Evolutionary conservation across 2,797 vertebrate species (phyloP).

Genomic region (Sphenopsis melanotis): DNA sequence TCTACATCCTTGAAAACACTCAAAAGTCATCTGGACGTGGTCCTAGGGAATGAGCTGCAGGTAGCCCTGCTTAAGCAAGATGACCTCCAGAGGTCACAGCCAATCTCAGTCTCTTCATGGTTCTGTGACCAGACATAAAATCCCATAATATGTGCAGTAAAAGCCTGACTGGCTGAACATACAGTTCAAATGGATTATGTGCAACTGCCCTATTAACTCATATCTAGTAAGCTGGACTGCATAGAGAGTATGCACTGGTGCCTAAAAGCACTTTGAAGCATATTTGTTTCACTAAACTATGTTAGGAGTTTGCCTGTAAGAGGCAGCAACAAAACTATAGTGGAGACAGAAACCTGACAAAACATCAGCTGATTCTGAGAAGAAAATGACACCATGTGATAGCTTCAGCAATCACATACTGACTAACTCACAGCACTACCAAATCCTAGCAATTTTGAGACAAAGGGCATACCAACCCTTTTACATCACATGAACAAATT

Average conservation of each 20-base stretch:
- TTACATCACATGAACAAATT: background rate
- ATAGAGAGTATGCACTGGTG: background rate
- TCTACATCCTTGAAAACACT: background rate
- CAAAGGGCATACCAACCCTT: background rate
- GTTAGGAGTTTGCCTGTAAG: background rate
- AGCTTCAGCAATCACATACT: background rate
- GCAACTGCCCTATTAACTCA: background rate
- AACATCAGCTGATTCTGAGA: background rate
- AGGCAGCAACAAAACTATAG: background rate
- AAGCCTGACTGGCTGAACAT: background rate
- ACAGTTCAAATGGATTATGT: background rate
- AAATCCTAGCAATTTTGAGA: background rate
- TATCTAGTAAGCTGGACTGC: background rate
- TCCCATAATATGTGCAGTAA: background rate
- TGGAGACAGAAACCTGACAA: background rate
- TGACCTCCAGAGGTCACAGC: background rate
- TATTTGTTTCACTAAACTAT: background rate
- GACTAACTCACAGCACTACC: background rate
- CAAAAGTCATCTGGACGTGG: background rate
- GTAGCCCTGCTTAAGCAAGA: background rate
- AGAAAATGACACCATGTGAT: background rate
- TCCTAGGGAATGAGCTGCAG: background rate
- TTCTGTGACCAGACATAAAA: background rate
- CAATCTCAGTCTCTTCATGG: background rate
- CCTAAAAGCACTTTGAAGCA: background rate